Evolutionary conservation across 2,888 invertebrate species (phyloP).

Genomic region (Ypsolopha scabrella): DNA sequence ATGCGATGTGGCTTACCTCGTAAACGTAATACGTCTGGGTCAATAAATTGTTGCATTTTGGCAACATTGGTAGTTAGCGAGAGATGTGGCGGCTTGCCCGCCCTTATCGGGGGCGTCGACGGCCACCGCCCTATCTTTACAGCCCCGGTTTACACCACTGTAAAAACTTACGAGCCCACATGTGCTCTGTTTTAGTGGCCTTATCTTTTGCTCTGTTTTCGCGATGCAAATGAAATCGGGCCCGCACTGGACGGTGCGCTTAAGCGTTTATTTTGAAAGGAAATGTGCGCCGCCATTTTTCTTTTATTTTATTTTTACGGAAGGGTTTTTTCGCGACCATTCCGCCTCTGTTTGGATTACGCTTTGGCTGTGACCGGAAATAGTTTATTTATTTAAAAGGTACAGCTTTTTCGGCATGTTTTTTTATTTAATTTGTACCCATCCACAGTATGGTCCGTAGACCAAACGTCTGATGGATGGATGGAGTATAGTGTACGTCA

Average conservation of each 20-base stretch:
- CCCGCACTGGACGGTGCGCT: conserved; percentile 1
- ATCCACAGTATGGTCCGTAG: too few species aligned
- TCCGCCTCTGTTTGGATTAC: not conserved
- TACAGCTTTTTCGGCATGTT: not conserved
- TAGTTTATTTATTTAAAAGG: not conserved
- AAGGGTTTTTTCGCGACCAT: not conserved
- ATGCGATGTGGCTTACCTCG: not conserved
- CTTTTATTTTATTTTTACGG: not conserved
- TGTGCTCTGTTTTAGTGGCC: conserved; percentile 13
- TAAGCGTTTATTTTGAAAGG: conserved; percentile 1
- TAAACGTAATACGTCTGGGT: not conserved
- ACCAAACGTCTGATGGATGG: too few species aligned
- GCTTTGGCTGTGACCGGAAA: not conserved
- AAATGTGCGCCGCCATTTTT: not conserved
- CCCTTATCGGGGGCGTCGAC: not conserved
- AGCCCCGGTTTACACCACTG: conserved; percentile 13
- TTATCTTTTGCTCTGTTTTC: conserved; percentile 14
- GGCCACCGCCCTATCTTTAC: conserved; percentile 16
- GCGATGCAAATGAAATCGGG: conserved; percentile 8
- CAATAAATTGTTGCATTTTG: conserved; percentile 5
- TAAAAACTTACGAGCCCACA: conserved; percentile 20
- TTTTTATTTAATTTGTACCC: not conserved
- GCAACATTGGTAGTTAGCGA: conserved; percentile 2
- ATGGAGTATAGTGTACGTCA: too few species aligned
- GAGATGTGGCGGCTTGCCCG: conserved; percentile 1